phyloP scores from a whole-genome alignment of 2,797 vertebrate species.

The Hippopotamyrus pictus region DNA sequence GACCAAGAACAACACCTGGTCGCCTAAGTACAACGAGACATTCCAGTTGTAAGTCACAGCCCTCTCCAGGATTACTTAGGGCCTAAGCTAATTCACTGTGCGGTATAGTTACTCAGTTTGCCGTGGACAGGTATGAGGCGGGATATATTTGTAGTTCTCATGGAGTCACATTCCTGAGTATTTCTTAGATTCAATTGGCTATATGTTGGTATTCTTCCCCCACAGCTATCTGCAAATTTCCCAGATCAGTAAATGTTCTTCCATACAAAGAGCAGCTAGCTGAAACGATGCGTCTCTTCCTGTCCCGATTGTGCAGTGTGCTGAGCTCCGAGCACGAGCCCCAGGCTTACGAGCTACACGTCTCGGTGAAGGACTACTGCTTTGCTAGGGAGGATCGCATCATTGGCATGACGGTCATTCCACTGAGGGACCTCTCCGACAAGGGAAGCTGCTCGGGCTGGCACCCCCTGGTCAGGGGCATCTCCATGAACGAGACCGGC shows the following conservation, averaged over 20 bases:
- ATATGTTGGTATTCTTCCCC: neutral
- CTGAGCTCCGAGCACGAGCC: constrained; percentile 84
- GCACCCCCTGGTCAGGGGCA: constrained; percentile 78
- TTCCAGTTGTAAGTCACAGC: constrained; percentile 89
- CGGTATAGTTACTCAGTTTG: neutral
- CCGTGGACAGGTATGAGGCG: neutral
- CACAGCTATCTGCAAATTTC: neutral
- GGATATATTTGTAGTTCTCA: neutral
- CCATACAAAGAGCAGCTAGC: neutral
- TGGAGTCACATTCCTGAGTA: neutral
- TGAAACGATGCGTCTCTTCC: neutral
- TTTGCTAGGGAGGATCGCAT: constrained; percentile 91
- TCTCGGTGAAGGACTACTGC: constrained; percentile 97
- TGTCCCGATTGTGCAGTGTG: constrained; percentile 53
- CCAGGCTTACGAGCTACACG: constrained; percentile 83
- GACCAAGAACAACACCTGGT: constrained; percentile 99
- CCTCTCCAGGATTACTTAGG: neutral
- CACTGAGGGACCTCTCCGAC: constrained; percentile 74
- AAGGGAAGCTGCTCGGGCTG: constrained; percentile 70
- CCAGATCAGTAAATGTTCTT: neutral
- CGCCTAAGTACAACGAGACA: constrained; percentile 96
- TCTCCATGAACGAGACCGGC: constrained; percentile 85
- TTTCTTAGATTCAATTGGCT: neutral
- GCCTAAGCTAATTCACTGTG: neutral
- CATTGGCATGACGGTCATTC: constrained; percentile 89